Evolutionary conservation across 2,888 invertebrate genomes (phyloP).

Genomic region (Eustalomyia histrio): DNA sequence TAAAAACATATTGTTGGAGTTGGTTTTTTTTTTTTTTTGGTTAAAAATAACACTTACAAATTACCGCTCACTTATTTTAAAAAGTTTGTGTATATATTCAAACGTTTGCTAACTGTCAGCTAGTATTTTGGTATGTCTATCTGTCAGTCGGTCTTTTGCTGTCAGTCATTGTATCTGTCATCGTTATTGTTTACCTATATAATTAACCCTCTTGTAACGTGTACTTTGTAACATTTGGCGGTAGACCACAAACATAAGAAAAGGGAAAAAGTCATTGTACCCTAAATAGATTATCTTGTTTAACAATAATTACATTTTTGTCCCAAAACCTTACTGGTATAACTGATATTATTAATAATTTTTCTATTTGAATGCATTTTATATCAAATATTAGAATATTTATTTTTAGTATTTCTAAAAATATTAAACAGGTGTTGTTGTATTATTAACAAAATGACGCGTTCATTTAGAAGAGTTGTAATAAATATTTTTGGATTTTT

Average conservation of each 20-base stretch:
- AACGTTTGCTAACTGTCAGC: conserved; percentile 44
- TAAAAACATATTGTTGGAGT: not conserved
- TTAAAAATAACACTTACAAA: conserved; percentile 42
- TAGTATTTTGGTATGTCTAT: too few relatives aligned
- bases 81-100: not conserved
- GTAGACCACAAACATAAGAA: not conserved
- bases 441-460: too few relatives aligned
- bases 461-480: too few relatives aligned
- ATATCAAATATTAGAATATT: not conserved
- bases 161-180: conserved; percentile 31
- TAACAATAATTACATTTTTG: conserved; percentile 1
- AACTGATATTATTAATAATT: conserved; percentile 5
- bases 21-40: not conserved
- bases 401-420: not conserved
- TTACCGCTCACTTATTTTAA: conserved; percentile 36
- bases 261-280: conserved; percentile 13
- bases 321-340: not conserved
- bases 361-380: not conserved
- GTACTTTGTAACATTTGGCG: not conserved
- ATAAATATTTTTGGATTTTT: too few relatives aligned
- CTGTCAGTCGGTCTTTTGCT: conserved; percentile 1
- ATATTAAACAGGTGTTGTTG: not conserved
- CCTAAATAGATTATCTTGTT: conserved; percentile 41
- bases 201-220: conserved; percentile 52
- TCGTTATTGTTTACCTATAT: conserved; percentile 38